These are phyloP conservation scores for Gallinago stenura DNA, from an alignment of 2,797 vertebrate species.

Conservation along the genomic window DNA sequence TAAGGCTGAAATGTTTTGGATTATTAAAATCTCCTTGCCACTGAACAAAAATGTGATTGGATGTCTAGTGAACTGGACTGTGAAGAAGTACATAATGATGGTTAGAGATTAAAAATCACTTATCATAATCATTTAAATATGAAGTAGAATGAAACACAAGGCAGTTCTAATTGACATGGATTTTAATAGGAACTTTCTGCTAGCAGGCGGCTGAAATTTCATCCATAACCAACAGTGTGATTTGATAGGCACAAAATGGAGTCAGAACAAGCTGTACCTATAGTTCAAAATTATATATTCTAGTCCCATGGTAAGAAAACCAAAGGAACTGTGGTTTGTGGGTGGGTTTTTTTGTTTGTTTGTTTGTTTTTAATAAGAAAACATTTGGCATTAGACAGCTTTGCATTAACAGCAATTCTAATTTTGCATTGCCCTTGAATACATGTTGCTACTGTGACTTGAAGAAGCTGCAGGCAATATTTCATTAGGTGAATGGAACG, in stretches of 20 bases:
- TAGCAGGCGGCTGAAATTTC: constrained; percentile 33
- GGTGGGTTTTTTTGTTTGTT: neutral
- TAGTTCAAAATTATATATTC: neutral
- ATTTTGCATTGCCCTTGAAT: neutral
- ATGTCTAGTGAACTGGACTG: constrained; percentile 21
- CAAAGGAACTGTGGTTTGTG: neutral
- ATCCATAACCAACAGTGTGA: neutral
- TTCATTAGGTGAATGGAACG: neutral
- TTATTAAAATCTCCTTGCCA: constrained; percentile 30
- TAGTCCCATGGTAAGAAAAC: neutral
- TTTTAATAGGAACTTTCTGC: constrained; percentile 12
- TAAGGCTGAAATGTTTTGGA: constrained; percentile 2
- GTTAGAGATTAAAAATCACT: constrained; percentile 37
- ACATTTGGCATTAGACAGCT: neutral
- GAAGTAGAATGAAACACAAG: constrained; percentile 29
- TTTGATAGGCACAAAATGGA: neutral
- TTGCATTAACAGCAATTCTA: neutral
- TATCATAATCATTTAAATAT: constrained; percentile 43
- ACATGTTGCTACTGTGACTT: neutral
- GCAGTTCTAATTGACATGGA: neutral
- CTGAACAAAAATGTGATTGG: constrained; percentile 12
- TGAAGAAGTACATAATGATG: constrained; percentile 11
- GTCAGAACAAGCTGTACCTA: neutral
- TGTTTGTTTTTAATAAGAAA: neutral
- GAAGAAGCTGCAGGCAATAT: neutral